Conservation (phyloP, 2,113 vertebrate genomes). For the Misgurnus anguillicaudatus region DNA sequence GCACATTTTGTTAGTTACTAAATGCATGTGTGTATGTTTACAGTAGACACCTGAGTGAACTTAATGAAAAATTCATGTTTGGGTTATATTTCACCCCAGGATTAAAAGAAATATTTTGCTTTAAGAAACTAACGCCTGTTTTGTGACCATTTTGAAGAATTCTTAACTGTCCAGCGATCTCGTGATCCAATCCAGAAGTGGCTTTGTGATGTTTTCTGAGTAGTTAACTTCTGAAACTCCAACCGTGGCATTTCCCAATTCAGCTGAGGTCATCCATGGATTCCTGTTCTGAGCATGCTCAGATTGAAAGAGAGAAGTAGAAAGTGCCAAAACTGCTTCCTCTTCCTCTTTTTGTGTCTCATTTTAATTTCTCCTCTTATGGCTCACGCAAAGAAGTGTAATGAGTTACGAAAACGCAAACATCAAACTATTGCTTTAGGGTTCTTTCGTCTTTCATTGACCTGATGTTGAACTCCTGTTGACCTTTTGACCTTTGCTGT, state of each 20-base stretch:
- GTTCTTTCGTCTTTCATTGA: slow-evolving; percentile 8
- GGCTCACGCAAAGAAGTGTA: slow-evolving; percentile 39
- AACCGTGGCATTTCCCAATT: not conserved
- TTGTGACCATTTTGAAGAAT: too few relatives aligned
- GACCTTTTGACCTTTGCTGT: slow-evolving; percentile 19
- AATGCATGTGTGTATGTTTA: too few relatives aligned
- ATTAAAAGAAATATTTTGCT: too few relatives aligned
- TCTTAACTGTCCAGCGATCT: not conserved
- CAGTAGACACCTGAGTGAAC: too few relatives aligned
- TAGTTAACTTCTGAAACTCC: not conserved
- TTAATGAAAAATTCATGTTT: too few relatives aligned
- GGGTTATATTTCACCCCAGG: too few relatives aligned
- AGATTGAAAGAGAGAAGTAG: slow-evolving; percentile 25
- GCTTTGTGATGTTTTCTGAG: too few relatives aligned
- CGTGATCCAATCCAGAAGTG: not conserved
- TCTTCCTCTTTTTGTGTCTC: slow-evolving; percentile 17
- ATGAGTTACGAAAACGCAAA: not conserved
- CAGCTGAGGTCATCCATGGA: not conserved
- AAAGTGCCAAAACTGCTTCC: slow-evolving; percentile 31
- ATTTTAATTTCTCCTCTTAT: slow-evolving; percentile 21
- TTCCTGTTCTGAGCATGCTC: not conserved
- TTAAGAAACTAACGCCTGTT: too few relatives aligned
- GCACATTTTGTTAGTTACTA: too few relatives aligned
- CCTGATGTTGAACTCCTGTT: slow-evolving; percentile 16
- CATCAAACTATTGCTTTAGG: not conserved